Percentiles rank a stretch among this genome's conserved stretches.
These are phyloP conservation scores for Chondrosia reniformis DNA, from an alignment of 37 sponge, comb jelly and placozoan genomes.

Conservation along the genomic window DNA sequence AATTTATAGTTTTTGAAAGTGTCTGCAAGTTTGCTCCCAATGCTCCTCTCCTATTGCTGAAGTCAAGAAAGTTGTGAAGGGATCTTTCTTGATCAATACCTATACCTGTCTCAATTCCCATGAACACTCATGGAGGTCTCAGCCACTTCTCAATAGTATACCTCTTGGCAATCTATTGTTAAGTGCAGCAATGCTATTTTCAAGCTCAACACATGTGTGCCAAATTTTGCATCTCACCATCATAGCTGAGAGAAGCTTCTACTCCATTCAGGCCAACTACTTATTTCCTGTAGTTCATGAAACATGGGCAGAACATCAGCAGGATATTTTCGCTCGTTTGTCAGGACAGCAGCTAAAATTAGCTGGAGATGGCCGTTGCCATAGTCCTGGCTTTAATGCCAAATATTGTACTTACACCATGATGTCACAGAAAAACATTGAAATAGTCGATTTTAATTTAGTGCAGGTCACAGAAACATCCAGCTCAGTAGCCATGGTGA, in stretches of 20 bases:
- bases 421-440: neutral
- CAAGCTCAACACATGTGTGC: neutral
- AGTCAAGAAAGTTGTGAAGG: neutral
- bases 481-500: slow-evolving; percentile 29
- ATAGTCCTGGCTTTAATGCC: slow-evolving; percentile 33
- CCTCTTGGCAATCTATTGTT: slow-evolving; percentile 11
- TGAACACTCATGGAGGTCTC: neutral
- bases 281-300: neutral
- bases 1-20: neutral
- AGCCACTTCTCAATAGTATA: slow-evolving; percentile 14
- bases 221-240: neutral
- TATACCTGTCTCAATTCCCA: neutral
- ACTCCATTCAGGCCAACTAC: neutral
- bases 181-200: neutral
- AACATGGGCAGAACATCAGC: neutral
- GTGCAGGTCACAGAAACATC: slow-evolving; percentile 30
- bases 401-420: too few relatives aligned
- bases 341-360: neutral
- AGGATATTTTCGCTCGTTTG: neutral
- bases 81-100: neutral
- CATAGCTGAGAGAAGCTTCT: neutral
- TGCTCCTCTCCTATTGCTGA: neutral
- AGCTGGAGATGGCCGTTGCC: slow-evolving; percentile 39
- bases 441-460: slow-evolving; percentile 17
- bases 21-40: neutral